A percentile compares a stretch with the other conserved stretches of the same genome.
Conservation (phyloP, 2,113 vertebrate species). For the Coturnix japonica region DNA sequence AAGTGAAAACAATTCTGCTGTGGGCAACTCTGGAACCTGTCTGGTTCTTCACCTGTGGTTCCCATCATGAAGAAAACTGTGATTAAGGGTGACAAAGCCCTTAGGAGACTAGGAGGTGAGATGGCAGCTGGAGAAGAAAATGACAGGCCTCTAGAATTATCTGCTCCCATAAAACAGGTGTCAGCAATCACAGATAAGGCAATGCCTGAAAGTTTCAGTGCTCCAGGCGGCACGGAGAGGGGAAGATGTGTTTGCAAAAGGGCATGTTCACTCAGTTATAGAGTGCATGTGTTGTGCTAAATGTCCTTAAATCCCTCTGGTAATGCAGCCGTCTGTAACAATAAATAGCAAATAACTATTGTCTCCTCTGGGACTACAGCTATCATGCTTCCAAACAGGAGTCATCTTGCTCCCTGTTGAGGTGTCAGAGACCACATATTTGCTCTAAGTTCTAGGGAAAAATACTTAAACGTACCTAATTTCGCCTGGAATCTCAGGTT, state of each 20-base stretch:
- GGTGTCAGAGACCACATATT: neutral
- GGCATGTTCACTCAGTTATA: slow-evolving; percentile 21
- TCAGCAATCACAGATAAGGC: neutral
- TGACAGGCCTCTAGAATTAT: slow-evolving; percentile 46
- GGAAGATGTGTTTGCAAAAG: slow-evolving; percentile 56
- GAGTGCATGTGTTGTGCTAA: slow-evolving; percentile 54
- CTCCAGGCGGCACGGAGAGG: slow-evolving; percentile 35
- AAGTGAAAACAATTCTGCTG: slow-evolving; percentile 21
- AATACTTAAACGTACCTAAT: neutral
- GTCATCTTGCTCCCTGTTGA: neutral
- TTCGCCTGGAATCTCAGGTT: neutral
- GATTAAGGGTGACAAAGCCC: slow-evolving; percentile 54
- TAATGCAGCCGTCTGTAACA: slow-evolving; percentile 34
- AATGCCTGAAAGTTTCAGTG: slow-evolving; percentile 10
- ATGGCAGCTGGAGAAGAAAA: slow-evolving; percentile 43
- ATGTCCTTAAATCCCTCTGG: slow-evolving; percentile 57
- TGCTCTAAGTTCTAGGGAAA: neutral
- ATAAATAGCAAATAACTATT: slow-evolving; percentile 58
- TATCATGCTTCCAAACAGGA: slow-evolving; percentile 17
- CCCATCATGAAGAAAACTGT: neutral
- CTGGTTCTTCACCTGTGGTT: slow-evolving; percentile 49
- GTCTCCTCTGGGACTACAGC: slow-evolving; percentile 44
- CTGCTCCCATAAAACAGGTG: slow-evolving; percentile 23
- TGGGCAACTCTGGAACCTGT: slow-evolving; percentile 55
- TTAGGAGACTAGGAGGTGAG: slow-evolving; percentile 49